These are phyloP conservation scores for Chelonus insularis DNA, from an alignment of 1,140 invertebrate species.

Conservation along the genomic window DNA sequence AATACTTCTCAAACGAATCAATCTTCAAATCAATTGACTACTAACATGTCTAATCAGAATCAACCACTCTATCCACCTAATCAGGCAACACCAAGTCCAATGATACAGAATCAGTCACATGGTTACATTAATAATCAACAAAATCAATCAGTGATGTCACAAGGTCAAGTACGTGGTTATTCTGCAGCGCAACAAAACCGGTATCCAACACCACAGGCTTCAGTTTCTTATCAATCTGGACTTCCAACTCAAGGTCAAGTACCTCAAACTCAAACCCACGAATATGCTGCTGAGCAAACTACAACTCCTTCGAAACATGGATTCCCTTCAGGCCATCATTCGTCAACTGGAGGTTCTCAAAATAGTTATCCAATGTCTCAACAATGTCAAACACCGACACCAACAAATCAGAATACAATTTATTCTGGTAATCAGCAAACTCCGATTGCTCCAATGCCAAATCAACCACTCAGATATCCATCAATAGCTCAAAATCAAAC, in stretches of 20 bases:
- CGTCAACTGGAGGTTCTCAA: slow-evolving; percentile 24
- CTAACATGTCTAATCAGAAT: not conserved
- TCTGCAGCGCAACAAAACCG: slow-evolving; percentile 30
- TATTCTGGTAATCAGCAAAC: slow-evolving; percentile 12
- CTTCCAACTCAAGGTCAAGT: slow-evolving; percentile 4
- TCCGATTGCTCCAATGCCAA: slow-evolving; percentile 17
- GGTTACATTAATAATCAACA: slow-evolving; percentile 33
- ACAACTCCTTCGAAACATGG: slow-evolving; percentile 35
- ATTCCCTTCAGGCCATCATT: slow-evolving; percentile 33
- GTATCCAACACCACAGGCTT: slow-evolving; percentile 24
- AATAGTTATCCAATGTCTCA: slow-evolving; percentile 35
- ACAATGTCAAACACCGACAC: slow-evolving; percentile 26
- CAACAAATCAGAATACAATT: slow-evolving; percentile 8
- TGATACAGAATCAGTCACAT: slow-evolving; percentile 22
- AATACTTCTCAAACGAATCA: slow-evolving; percentile 6
- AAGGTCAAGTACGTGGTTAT: slow-evolving; percentile 40
- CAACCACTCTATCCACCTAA: slow-evolving; percentile 25
- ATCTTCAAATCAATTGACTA: slow-evolving; percentile 1
- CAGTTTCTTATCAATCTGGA: no score
- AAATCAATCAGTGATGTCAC: slow-evolving; percentile 31
- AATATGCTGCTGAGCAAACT: slow-evolving; percentile 36
- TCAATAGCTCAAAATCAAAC: slow-evolving; percentile 36
- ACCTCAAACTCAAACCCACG: slow-evolving; percentile 29
- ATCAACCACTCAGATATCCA: slow-evolving; percentile 36
- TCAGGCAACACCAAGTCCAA: slow-evolving; percentile 29